Conservation (phyloP, 2,888 invertebrate genomes). For the Metallyticus violacea region DNA sequence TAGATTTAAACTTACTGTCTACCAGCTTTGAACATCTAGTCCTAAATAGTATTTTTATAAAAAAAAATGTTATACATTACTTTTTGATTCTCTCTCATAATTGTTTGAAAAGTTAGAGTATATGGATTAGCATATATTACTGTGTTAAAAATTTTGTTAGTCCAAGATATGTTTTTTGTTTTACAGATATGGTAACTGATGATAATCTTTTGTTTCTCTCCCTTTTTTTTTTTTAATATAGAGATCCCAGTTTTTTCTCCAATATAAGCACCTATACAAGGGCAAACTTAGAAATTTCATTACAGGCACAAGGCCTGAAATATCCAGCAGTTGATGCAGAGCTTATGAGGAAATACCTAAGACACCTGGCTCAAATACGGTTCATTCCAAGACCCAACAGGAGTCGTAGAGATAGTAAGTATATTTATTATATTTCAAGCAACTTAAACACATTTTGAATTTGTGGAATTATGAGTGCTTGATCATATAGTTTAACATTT, state of each 20-base stretch:
- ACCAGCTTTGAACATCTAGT: too few relatives aligned
- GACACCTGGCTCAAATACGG: constrained; percentile 26
- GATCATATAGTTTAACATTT: too few relatives aligned
- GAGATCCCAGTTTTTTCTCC: constrained; percentile 29
- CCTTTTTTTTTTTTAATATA: constrained; percentile 1
- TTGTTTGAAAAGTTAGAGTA: too few relatives aligned
- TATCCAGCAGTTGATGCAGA: constrained; percentile 35
- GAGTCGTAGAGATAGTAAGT: constrained; percentile 26
- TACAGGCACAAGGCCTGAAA: constrained; percentile 20
- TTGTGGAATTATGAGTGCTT: too few relatives aligned
- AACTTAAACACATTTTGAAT: too few relatives aligned
- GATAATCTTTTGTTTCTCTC: not conserved
- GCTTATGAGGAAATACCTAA: constrained; percentile 31
- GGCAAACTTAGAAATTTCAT: constrained; percentile 23
- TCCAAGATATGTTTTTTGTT: not conserved
- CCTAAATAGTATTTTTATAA: too few relatives aligned
- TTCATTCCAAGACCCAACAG: constrained; percentile 25
- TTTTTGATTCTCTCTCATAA: too few relatives aligned
- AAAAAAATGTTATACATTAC: too few relatives aligned
- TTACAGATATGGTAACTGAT: not conserved
- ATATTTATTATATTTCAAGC: not conserved
- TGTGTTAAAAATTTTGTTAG: too few relatives aligned
- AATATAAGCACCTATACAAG: constrained; percentile 28
- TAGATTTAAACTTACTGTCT: too few relatives aligned
- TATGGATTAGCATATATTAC: too few relatives aligned